phyloP scores from a whole-genome alignment of 2,113 vertebrate genomes.

The Sceloporus undulatus region DNA sequence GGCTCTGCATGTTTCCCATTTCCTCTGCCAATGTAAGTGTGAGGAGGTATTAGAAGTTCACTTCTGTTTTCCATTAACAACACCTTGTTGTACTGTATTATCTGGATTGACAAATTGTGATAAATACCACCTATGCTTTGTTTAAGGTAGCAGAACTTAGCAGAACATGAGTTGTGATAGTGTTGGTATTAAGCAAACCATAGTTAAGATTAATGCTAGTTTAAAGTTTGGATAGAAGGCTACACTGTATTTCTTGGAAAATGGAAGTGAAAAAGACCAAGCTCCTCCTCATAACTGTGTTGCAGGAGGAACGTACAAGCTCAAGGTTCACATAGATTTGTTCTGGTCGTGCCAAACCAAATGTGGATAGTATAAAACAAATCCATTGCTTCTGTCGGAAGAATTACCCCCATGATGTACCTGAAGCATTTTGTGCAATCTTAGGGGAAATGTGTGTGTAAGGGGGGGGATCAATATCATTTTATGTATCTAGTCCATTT shows the following conservation, averaged over 20 bases:
- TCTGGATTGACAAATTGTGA: too few relatives aligned
- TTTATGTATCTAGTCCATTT: neutral
- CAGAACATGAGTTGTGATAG: too few relatives aligned
- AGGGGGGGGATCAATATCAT: neutral
- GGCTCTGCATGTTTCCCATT: neutral
- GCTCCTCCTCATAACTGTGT: too few relatives aligned
- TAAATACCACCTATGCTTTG: too few relatives aligned
- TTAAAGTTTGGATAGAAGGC: neutral
- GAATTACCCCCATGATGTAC: too few relatives aligned
- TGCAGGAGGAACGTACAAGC: too few relatives aligned
- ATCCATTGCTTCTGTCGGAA: neutral
- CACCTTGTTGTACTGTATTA: too few relatives aligned
- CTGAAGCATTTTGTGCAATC: neutral
- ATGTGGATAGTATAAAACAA: neutral
- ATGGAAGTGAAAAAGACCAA: too few relatives aligned
- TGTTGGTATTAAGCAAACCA: too few relatives aligned
- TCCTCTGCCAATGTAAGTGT: neutral
- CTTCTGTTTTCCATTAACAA: neutral
- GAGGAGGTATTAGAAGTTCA: neutral
- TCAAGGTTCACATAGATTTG: too few relatives aligned
- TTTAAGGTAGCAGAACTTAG: too few relatives aligned
- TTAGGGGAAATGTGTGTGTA: neutral
- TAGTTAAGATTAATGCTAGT: neutral
- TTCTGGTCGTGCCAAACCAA: too few relatives aligned
- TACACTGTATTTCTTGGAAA: neutral